These are phyloP conservation scores for Megaceryle alcyon DNA, from an alignment of 2,797 vertebrate genomes.

Conservation along the genomic window DNA sequence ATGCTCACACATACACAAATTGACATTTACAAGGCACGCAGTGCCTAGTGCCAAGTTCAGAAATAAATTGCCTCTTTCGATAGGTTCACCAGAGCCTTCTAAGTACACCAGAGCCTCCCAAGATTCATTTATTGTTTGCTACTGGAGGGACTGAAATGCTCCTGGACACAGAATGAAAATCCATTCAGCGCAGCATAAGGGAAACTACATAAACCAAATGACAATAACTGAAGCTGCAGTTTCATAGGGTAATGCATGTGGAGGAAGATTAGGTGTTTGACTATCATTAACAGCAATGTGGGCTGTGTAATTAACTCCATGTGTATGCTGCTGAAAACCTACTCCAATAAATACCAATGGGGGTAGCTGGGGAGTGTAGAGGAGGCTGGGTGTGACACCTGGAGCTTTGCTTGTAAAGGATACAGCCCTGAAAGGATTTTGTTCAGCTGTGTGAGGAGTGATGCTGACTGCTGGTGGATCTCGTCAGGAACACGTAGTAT, in stretches of 20 bases:
- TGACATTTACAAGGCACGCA: constrained; percentile 73
- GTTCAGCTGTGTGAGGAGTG: background rate
- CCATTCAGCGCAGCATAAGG: background rate
- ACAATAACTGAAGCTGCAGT: background rate
- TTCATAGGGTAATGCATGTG: background rate
- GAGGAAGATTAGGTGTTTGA: background rate
- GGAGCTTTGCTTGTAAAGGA: background rate
- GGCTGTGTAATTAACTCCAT: background rate
- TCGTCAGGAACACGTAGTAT: background rate
- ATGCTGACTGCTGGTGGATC: background rate
- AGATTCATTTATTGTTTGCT: constrained; percentile 67
- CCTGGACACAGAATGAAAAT: constrained; percentile 33
- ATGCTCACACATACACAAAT: constrained; percentile 44
- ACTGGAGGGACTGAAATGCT: constrained; percentile 37
- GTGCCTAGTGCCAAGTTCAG: constrained; percentile 48
- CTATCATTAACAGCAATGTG: background rate
- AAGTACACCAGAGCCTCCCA: constrained; percentile 50
- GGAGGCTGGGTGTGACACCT: background rate
- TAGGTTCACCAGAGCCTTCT: constrained; percentile 35
- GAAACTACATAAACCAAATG: background rate
- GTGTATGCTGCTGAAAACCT: background rate
- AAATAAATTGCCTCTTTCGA: constrained; percentile 56
- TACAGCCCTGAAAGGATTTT: background rate
- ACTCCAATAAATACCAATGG: background rate
- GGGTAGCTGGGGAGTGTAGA: background rate